Base-by-base conservation (phyloP, 2,888 invertebrate species). In the Crossocerus cetratus region DNA sequence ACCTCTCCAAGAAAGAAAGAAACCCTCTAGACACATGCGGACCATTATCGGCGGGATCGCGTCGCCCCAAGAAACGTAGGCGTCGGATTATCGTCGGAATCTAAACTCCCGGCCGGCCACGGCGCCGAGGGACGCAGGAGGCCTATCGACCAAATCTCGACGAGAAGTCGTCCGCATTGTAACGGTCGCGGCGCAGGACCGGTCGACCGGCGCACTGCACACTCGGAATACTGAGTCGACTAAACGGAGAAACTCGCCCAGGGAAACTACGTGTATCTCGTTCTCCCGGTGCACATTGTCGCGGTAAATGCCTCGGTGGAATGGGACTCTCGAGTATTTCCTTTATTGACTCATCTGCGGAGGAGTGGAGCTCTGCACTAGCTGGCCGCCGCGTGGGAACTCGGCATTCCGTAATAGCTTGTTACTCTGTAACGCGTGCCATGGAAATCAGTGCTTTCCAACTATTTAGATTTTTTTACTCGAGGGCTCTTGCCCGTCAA, bases 141-240 rank as follows among this genome's bases (percentile, higher is more conserved):
- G 54, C 18, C 57, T 69, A 72, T 69, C 65, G 61, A 65, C 55
- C 45, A 69, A 70, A 72, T 69, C 60, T 72, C 53, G 45, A 59
- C 16, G 55, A 66, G 59, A 56, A 59, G 18, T 44, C 57, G 65
- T 45, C 18, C 58, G 49, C 43, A 42, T 63, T 44, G 58, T 23
- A 69, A 73, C 54, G 58, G 54, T 61, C 3, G 45, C 57, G 49
- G 55, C 59, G 56, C 42, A 21, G 14, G 42, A 69, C 54, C 49
- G 61, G 32, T 59, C 53, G 58, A 45, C 13, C 20, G 44, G 14
- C n/a, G n/a, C 62, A 69, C 66, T 23, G 57, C 49, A 21, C 54
- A 22, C 55, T 45, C 64, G 49, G 11, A 58, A 66, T 43, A 64
- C 62, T 53, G 62, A 77, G 71, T 73, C 73, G 75, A 75, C 67